Conservation (phyloP, 2,888 invertebrate genomes). For the Caenorhabditis sinica region DNA sequence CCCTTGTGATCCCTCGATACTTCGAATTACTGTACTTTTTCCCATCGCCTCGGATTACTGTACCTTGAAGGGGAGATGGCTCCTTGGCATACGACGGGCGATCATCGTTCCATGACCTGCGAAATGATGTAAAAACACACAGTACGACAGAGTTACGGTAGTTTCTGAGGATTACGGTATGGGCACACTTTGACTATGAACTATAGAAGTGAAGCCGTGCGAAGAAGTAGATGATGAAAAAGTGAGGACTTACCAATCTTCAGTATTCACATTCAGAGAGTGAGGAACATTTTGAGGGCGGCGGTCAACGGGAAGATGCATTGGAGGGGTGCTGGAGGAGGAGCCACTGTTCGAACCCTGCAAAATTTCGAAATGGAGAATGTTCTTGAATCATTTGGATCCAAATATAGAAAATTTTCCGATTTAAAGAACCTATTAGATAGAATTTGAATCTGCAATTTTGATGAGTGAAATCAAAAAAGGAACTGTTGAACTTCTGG, state of each 20-base stretch:
- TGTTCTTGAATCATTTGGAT: too few species aligned
- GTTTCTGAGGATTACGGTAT: conserved; percentile 22
- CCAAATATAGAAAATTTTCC: too few species aligned
- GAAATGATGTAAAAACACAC: conserved; percentile 5
- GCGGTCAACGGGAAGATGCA: conserved; percentile 59
- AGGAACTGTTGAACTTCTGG: too few species aligned
- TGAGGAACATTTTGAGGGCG: conserved; percentile 42
- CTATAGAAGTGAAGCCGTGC: conserved; percentile 20
- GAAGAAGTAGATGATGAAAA: not conserved
- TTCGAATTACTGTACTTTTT: not conserved
- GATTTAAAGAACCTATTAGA: too few species aligned
- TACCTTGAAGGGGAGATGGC: conserved; percentile 66
- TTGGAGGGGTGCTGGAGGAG: conserved; percentile 28
- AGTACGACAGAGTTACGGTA: conserved; percentile 24
- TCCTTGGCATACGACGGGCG: conserved; percentile 51
- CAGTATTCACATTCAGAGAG: conserved; percentile 57
- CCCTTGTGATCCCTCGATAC: conserved; percentile 25
- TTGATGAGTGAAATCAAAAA: too few species aligned
- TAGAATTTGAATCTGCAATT: too few species aligned
- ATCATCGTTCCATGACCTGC: conserved; percentile 53
- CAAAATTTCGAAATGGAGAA: not conserved
- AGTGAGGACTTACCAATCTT: conserved; percentile 63
- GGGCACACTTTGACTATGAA: too few species aligned
- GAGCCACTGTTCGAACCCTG: not conserved
- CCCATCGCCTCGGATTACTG: conserved; percentile 61